phyloP scores from a whole-genome alignment of 2,888 invertebrate species.

The Euplexia lucipara region DNA sequence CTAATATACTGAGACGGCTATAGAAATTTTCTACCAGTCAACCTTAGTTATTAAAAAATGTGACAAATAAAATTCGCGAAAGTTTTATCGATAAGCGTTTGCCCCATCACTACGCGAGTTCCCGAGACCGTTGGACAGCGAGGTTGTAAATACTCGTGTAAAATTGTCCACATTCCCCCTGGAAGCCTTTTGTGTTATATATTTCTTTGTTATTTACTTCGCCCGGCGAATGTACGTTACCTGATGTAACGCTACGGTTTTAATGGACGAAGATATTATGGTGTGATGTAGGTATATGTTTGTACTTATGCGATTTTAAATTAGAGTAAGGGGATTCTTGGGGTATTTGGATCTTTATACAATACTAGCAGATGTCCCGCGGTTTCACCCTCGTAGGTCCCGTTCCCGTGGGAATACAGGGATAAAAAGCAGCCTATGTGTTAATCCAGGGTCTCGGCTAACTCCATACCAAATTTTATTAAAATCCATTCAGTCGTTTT shows the following conservation, averaged over 20 bases:
- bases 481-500: no score
- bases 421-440: no score
- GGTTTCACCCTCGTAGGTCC: no score
- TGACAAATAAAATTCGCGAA: neutral
- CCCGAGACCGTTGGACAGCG: slow-evolving; percentile 90
- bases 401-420: no score
- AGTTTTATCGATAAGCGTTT: slow-evolving; percentile 41
- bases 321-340: neutral
- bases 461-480: no score
- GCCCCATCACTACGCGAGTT: slow-evolving; percentile 80
- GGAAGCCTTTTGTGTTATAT: slow-evolving; percentile 85
- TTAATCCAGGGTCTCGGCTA: no score
- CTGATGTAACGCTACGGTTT: slow-evolving; percentile 62
- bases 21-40: no score
- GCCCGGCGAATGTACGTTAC: slow-evolving; percentile 67
- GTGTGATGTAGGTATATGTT: slow-evolving; percentile 4
- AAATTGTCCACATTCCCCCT: slow-evolving; percentile 90
- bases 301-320: slow-evolving; percentile 1
- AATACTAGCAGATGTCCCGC: no score
- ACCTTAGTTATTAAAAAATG: no score
- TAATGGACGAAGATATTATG: slow-evolving; percentile 44
- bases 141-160: slow-evolving; percentile 91
- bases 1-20: no score
- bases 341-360: no score
- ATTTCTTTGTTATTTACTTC: slow-evolving; percentile 90